Percentiles rank a stretch among this genome's conserved stretches.
phyloP scores from a whole-genome alignment of 2,113 vertebrate species.

The Tiliqua scincoides region DNA sequence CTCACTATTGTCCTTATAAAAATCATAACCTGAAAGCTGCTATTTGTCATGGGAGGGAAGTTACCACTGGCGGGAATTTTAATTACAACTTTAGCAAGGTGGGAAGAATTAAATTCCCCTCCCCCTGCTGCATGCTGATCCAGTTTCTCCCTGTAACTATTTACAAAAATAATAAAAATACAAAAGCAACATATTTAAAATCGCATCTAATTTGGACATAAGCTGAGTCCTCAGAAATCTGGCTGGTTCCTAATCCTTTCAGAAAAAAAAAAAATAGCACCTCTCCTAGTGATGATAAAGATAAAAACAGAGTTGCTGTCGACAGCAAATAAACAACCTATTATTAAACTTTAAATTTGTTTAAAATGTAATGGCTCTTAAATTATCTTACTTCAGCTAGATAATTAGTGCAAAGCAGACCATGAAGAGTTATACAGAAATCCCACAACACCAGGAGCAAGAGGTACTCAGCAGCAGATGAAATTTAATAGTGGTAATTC shows the following conservation, averaged over 20 bases:
- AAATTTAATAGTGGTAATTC: slow-evolving; percentile 24
- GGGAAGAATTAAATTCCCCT: no score
- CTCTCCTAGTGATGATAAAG: not conserved
- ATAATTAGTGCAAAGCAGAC: slow-evolving; percentile 4
- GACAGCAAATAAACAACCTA: not conserved
- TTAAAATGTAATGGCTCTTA: not conserved
- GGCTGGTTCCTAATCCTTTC: not conserved
- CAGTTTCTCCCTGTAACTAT: no score
- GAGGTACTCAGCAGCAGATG: not conserved
- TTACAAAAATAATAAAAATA: no score
- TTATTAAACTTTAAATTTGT: slow-evolving; percentile 5
- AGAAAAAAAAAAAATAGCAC: not conserved
- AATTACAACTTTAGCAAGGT: no score
- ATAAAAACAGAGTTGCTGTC: not conserved
- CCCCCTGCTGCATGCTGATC: no score
- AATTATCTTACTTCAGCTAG: not conserved
- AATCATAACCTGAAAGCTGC: no score
- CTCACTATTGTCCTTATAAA: no score
- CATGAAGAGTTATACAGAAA: not conserved
- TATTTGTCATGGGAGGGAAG: no score
- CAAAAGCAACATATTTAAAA: no score
- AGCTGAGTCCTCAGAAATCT: not conserved
- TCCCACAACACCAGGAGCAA: not conserved
- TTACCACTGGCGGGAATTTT: no score
- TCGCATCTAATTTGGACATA: not conserved